A percentile compares a stretch with the other conserved stretches of the same genome.
These are phyloP conservation scores for Gallinago undulata DNA, from an alignment of 2,113 vertebrate genomes.

Conservation along the genomic window DNA sequence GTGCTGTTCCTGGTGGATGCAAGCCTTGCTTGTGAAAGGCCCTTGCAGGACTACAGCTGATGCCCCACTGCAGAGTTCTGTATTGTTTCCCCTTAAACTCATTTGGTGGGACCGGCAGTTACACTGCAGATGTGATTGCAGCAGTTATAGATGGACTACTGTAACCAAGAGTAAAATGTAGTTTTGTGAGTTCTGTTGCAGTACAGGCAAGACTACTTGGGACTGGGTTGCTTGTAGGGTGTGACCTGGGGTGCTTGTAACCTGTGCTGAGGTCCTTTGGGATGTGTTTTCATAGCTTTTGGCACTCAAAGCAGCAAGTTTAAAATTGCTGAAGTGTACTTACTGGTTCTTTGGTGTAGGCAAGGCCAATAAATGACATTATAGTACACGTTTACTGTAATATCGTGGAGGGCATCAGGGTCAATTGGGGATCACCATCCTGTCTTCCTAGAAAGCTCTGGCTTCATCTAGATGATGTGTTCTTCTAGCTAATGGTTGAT, in stretches of 20 bases:
- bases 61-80: neutral
- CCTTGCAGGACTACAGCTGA: neutral
- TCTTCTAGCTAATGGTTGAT: neutral
- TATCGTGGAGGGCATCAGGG: neutral
- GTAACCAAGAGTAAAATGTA: neutral
- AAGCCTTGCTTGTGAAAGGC: neutral
- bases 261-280: neutral
- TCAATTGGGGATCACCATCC: neutral
- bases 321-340: neutral
- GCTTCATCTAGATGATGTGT: neutral
- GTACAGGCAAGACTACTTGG: neutral
- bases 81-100: neutral
- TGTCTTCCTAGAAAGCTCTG: conserved; percentile 45
- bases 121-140: neutral
- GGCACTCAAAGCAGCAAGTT: neutral
- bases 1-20: neutral
- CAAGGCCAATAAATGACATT: neutral
- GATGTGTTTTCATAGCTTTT: neutral
- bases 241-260: neutral
- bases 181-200: neutral
- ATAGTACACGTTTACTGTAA: neutral
- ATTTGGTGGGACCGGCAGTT: neutral
- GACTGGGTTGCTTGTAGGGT: neutral
- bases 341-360: neutral
- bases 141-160: neutral